Percentiles rank a stretch among this genome's conserved stretches.
Evolutionary conservation across 2,113 vertebrate genomes (phyloP).

Genomic region (Leuciscus idus): DNA sequence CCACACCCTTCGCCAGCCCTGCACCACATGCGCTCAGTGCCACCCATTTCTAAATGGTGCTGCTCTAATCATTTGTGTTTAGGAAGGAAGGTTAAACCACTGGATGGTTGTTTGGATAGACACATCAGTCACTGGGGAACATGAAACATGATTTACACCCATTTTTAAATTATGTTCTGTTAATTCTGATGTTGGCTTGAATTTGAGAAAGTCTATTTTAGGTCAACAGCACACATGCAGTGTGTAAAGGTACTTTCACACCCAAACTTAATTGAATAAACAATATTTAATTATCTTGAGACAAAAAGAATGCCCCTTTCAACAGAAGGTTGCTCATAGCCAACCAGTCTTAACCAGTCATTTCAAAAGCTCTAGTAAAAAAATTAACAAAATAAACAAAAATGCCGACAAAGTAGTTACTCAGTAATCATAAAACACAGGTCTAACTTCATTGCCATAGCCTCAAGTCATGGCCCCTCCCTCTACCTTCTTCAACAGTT

Average conservation of each 20-base stretch:
- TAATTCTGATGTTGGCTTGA: background rate
- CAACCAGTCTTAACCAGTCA: background rate
- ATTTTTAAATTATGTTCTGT: background rate
- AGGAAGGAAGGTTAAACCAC: constrained; percentile 39
- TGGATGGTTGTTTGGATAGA: constrained; percentile 51
- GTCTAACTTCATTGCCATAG: constrained; percentile 1
- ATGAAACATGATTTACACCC: background rate
- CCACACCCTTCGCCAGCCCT: constrained; percentile 48
- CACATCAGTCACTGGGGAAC: background rate
- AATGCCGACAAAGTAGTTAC: background rate
- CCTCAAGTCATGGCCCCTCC: background rate
- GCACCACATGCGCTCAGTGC: constrained; percentile 31
- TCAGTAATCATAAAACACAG: background rate
- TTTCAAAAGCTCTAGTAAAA: background rate
- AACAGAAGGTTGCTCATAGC: background rate
- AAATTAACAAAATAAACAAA: background rate
- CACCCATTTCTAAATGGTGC: constrained; percentile 63
- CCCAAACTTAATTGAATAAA: background rate
- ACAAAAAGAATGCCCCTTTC: background rate
- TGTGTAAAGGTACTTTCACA: background rate
- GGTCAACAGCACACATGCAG: background rate
- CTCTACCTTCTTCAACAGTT: constrained; percentile 1
- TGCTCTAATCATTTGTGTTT: constrained; percentile 58
- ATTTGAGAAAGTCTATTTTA: background rate
- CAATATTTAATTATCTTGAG: background rate